phyloP scores from a whole-genome alignment of 2,888 invertebrate species.

The Conops quadrifasciatus region DNA sequence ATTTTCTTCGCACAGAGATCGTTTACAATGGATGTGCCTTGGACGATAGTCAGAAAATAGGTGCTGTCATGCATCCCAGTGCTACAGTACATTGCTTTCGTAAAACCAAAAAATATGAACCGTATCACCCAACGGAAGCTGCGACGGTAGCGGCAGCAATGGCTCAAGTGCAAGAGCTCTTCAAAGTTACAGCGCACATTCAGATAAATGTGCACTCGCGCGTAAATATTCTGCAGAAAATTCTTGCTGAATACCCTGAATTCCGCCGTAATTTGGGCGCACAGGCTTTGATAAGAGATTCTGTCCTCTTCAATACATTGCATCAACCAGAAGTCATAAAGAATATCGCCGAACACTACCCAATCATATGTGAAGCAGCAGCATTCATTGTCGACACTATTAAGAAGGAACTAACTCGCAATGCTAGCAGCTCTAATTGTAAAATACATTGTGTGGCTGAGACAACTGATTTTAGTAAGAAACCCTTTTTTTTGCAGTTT shows the following conservation, averaged over 20 bases:
- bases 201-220: constrained; percentile 66
- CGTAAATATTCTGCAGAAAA: constrained; percentile 69
- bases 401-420: constrained; percentile 61
- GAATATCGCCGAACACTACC: constrained; percentile 73
- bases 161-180: constrained; percentile 52
- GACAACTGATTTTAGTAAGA: not conserved
- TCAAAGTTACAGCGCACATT: constrained; percentile 61
- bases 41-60: constrained; percentile 69
- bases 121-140: constrained; percentile 46
- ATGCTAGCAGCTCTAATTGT: constrained; percentile 54
- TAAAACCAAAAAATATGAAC: constrained; percentile 54
- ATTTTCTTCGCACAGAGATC: constrained; percentile 67
- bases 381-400: constrained; percentile 63
- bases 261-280: constrained; percentile 75
- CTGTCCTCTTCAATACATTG: constrained; percentile 74
- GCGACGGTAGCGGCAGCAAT: constrained; percentile 47
- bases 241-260: constrained; percentile 74
- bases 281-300: constrained; percentile 76
- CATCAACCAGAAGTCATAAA: constrained; percentile 72
- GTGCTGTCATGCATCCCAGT: constrained; percentile 69
- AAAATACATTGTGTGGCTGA: constrained; percentile 17
- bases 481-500: constrained; percentile 44
- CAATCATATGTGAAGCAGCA: constrained; percentile 74
- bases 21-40: constrained; percentile 74
- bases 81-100: constrained; percentile 69